Conservation (phyloP, 2,888 invertebrate genomes). For the Mactromeris polynyma region DNA sequence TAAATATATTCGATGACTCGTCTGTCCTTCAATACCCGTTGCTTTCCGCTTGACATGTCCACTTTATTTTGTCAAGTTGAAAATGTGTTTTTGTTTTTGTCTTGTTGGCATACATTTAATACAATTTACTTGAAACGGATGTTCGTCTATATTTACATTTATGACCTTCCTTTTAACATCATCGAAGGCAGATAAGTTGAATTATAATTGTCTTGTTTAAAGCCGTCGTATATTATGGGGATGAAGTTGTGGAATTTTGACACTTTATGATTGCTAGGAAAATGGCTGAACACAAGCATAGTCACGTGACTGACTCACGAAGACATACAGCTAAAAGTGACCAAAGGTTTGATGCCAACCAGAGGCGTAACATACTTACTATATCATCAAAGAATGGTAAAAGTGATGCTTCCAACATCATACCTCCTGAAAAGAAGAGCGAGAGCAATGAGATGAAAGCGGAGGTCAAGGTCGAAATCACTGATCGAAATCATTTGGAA, state of each 20-base stretch:
- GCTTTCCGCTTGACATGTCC: too few relatives aligned
- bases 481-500: conserved; percentile 23
- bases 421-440: neutral
- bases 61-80: too few relatives aligned
- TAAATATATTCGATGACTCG: too few relatives aligned
- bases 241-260: neutral
- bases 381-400: neutral
- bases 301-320: neutral
- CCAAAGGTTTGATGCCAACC: conserved; percentile 37
- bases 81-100: too few relatives aligned
- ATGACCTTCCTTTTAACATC: neutral
- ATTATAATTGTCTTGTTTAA: neutral
- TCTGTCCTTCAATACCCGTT: too few relatives aligned
- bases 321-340: conserved; percentile 44
- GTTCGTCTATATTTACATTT: neutral
- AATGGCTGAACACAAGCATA: conserved; percentile 9
- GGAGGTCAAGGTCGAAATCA: neutral
- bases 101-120: too few relatives aligned
- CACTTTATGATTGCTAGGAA: neutral
- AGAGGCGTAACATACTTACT: neutral
- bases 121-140: neutral
- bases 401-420: neutral
- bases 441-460: neutral
- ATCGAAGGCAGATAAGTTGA: neutral
- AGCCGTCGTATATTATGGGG: neutral